phyloP scores from a whole-genome alignment of 2,888 invertebrate species.

The Danaus chrysippus region DNA sequence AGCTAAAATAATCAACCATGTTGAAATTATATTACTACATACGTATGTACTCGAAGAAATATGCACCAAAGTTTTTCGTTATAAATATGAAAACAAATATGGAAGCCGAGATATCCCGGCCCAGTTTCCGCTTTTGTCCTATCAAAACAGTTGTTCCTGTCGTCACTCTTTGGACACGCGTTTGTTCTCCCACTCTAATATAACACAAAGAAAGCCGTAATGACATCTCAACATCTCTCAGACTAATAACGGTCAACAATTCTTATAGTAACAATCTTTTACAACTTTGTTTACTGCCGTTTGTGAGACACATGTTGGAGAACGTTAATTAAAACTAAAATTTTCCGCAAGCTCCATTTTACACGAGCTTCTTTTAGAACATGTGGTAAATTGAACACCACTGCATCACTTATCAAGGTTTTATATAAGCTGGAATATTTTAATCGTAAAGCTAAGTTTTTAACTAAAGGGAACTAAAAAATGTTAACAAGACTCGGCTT shows the following conservation, averaged over 20 bases:
- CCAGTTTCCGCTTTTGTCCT: slow-evolving; percentile 62
- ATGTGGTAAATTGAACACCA: no score
- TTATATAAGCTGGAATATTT: neutral
- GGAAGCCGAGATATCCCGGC: slow-evolving; percentile 38
- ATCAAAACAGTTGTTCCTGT: slow-evolving; percentile 59
- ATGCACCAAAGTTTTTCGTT: slow-evolving; percentile 18
- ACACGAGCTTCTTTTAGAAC: no score
- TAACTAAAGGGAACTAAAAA: slow-evolving; percentile 14
- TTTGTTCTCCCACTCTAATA: slow-evolving; percentile 22
- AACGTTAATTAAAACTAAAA: neutral
- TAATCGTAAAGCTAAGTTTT: slow-evolving; percentile 1
- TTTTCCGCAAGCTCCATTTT: neutral
- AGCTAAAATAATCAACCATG: no score
- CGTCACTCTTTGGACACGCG: slow-evolving; percentile 23
- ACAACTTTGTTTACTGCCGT: neutral
- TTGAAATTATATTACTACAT: neutral
- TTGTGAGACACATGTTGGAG: neutral
- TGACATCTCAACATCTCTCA: slow-evolving; percentile 22
- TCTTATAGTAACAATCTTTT: neutral
- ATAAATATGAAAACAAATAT: slow-evolving; percentile 18
- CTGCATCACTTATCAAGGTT: no score
- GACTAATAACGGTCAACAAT: slow-evolving; percentile 7
- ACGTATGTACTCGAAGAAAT: slow-evolving; percentile 7
- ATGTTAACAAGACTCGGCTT: slow-evolving; percentile 17
- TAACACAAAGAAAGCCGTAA: slow-evolving; percentile 26